Conservation (phyloP, 2,888 invertebrate species). For the Idaea biselata region DNA sequence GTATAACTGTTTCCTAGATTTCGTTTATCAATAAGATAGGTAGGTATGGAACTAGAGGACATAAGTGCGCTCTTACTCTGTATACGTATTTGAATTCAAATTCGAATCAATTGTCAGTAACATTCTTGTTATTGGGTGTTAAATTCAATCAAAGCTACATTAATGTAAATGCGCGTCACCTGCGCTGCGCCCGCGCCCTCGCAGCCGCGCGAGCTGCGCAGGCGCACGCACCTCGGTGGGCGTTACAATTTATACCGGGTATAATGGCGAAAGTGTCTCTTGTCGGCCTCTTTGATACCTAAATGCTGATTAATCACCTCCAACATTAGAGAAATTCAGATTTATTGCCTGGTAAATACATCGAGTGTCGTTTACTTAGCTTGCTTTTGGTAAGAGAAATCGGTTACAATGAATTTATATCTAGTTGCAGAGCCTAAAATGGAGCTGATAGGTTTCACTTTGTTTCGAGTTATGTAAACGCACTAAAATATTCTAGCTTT, state of each 20-base stretch:
- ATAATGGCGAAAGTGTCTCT: slow-evolving; percentile 58
- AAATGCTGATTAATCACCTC: slow-evolving; percentile 55
- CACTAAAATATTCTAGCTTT: not conserved
- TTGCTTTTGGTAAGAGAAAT: not conserved
- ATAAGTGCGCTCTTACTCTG: no score
- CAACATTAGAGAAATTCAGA: slow-evolving; percentile 50
- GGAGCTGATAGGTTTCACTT: not conserved
- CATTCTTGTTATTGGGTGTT: not conserved
- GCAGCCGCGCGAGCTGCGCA: slow-evolving; percentile 9
- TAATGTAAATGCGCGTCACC: not conserved
- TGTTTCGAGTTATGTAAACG: not conserved
- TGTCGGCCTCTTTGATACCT: slow-evolving; percentile 56
- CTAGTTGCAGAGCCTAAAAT: not conserved
- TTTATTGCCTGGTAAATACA: slow-evolving; percentile 33
- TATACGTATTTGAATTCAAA: not conserved
- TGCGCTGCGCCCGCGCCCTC: not conserved
- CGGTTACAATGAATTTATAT: not conserved
- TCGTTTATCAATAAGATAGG: no score
- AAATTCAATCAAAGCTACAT: not conserved
- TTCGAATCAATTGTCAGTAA: not conserved
- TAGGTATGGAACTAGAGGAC: no score
- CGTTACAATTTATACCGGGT: slow-evolving; percentile 50
- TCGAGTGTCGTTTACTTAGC: not conserved
- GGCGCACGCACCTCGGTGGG: slow-evolving; percentile 38
- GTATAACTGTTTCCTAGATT: no score